Base-by-base conservation (phyloP, 2,113 vertebrate species). In the Clarias gariepinus region DNA sequence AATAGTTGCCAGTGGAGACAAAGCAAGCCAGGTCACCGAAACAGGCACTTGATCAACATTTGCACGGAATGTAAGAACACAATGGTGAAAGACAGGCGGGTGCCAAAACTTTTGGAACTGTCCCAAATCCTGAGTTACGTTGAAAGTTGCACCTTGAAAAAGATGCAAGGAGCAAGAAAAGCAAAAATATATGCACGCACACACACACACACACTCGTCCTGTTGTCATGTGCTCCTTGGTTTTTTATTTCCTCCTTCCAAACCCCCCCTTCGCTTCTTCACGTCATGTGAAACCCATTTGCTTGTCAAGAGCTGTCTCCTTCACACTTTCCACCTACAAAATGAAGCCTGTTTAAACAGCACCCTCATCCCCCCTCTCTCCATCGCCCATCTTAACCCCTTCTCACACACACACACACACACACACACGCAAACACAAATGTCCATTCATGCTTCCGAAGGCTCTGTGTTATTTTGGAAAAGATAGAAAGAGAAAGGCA, bases 251-350 rank as follows among this genome's bases (percentile, higher is more conserved):
- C 82, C 47, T 74, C 58, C 53, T 23, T 64, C 55, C 63, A 69
- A 79, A 68, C 84, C 33, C 47, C 63, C 79, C 33, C 33, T 7
- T 7, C 47, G 73, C 58, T 81, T 73, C 66, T 66, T 47, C 60
- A 78, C 18, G 77, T 87, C 88, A 91, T 81, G 85, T 88, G 79
- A 89, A 82, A 84, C 73, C 58, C 81, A 89, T 89, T 90, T 89
- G 88, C 82, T 86, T 6, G 21, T 86, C 41, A 83, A 85, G 19
- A 55, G 41, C 61, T 53, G 77, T 77, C 71, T 81, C 21, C 82
- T 86, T 89, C 86, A 88, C 87, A 91, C 89, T 23, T 58, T 76
- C 69, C 58, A 83, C 76, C 68, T 66, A 85, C 63, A 71, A 86
- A 73, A 53, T 33, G 55, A 21, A 74, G 23, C 41, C 28, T 82